These are phyloP conservation scores for Moxostoma hubbsi DNA, from an alignment of 2,797 vertebrate genomes.

Conservation along the genomic window DNA sequence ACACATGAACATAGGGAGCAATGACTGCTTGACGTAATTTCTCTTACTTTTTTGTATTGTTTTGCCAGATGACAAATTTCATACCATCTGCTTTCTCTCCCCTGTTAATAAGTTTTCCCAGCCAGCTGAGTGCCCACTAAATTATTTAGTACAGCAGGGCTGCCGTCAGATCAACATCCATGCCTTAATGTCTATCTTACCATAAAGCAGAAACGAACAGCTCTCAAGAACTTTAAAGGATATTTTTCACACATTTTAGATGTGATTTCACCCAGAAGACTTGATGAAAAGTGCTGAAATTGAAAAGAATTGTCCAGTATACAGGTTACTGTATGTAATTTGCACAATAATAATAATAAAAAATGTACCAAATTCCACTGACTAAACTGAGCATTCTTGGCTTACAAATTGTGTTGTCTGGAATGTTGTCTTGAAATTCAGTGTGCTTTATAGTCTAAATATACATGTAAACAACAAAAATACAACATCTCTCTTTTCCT, in stretches of 20 bases:
- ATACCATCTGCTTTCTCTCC: constrained; percentile 50
- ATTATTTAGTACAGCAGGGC: constrained; percentile 53
- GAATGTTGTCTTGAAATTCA: not conserved
- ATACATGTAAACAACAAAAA: not conserved
- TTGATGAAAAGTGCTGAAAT: not conserved
- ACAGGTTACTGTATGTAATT: not conserved
- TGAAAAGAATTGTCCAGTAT: not conserved
- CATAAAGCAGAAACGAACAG: not conserved
- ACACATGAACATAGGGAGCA: constrained; percentile 50
- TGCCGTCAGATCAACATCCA: constrained; percentile 33
- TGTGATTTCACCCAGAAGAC: not conserved
- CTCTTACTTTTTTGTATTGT: constrained; percentile 52
- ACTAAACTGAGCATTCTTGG: not conserved
- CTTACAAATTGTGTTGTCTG: not conserved
- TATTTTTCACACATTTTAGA: not conserved
- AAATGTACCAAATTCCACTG: not conserved
- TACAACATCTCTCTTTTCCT: not conserved
- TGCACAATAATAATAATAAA: not conserved
- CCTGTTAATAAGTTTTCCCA: constrained; percentile 54
- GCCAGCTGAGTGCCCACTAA: constrained; percentile 51
- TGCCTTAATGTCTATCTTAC: constrained; percentile 25
- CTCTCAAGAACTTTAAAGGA: not conserved
- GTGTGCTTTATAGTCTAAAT: not conserved
- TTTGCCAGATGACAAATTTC: constrained; percentile 55
- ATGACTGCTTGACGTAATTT: constrained; percentile 65